A percentile compares a stretch with the other conserved stretches of the same genome.
phyloP scores from a whole-genome alignment of 30 jellyfish, hydroid and myxozoan species.

The Aurelia sp. region DNA sequence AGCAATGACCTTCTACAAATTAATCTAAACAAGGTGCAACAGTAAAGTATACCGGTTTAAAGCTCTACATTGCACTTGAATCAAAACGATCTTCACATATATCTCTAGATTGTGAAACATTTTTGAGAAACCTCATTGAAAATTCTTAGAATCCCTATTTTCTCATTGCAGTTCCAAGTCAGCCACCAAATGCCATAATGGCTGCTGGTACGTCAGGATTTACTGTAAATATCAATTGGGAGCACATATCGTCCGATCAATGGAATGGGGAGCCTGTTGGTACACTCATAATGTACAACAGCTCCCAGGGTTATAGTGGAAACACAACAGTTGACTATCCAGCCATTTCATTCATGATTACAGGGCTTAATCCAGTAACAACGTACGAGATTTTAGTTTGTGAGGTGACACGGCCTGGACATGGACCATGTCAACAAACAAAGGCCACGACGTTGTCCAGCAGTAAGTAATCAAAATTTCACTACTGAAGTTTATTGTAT shows the following conservation, averaged over 20 bases:
- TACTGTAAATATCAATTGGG: conserved; percentile 52
- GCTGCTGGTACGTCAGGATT: conserved; percentile 28
- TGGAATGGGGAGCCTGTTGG: conserved; percentile 3
- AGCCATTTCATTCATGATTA: neutral
- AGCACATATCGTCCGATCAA: conserved; percentile 12
- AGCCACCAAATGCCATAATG: conserved; percentile 39
- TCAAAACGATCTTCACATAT: neutral
- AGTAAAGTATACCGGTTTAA: neutral
- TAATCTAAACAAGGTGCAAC: neutral
- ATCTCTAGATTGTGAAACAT: neutral
- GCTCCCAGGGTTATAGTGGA: neutral
- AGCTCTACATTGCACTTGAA: neutral
- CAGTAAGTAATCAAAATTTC: neutral
- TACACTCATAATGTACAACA: neutral
- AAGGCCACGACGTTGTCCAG: conserved; percentile 34
- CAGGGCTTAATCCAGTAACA: conserved; percentile 34
- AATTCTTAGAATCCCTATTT: neutral
- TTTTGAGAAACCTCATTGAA: neutral
- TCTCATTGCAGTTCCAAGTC: conserved; percentile 47
- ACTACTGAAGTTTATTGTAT: neutral
- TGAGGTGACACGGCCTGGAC: conserved; percentile 40
- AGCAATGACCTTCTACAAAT: too few species aligned
- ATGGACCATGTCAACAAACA: conserved; percentile 63
- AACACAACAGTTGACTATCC: conserved; percentile 10
- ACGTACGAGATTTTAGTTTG: conserved; percentile 48